Evolutionary conservation across 1,140 invertebrate species (phyloP), one percentile per base, ranked within the genome.

Genomic region (Drosophila burlai): DNA sequence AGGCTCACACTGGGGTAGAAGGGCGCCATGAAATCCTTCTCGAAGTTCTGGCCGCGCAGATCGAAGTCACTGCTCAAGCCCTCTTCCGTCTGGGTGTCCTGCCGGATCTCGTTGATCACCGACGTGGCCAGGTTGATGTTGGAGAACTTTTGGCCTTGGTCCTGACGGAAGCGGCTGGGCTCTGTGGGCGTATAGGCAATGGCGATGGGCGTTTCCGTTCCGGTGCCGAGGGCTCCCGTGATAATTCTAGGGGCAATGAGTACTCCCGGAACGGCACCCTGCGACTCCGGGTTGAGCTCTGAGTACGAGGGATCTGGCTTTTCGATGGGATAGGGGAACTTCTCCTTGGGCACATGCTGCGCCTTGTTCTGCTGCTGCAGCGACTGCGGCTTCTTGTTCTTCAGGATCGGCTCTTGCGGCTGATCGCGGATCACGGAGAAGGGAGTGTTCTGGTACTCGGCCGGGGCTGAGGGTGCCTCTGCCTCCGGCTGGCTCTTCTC

Each of bases 1-100:
- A 95, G 93, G 54, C 94, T 95, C 2, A 95, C 92, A 80, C 95
- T 96, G 0, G 96, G 95, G 11, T 95, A 94, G 67, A 96, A 96
- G 0, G 96, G 96, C 2, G 95, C 95, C 94, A 96, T 95, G 64
- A 96, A 96, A 76, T 95, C 94, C 67, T 95, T 94, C 54, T 93
- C 91, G 40, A 78, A 87, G 49, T 92, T 92, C 43, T 93, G 92
- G 4, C 83, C 92, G 10, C 92, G 82, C 52, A 90, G 65, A 77
- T 91, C 91, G n/a, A 91, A 83, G 11, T 92, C 93, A 8, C 77
- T 77, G 50, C 77, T 91, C 0, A 89, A 60, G 15, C 76, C 66
- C 29, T 86, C 77, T 47, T 86, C 82, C 7, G 87, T 86, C 40
- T 92, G 91, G 4, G 86, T 84, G n/a, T 91, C 81, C 26, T 67